phyloP scores from a whole-genome alignment of 2,888 invertebrate genomes.

The Agonum fuliginosum region DNA sequence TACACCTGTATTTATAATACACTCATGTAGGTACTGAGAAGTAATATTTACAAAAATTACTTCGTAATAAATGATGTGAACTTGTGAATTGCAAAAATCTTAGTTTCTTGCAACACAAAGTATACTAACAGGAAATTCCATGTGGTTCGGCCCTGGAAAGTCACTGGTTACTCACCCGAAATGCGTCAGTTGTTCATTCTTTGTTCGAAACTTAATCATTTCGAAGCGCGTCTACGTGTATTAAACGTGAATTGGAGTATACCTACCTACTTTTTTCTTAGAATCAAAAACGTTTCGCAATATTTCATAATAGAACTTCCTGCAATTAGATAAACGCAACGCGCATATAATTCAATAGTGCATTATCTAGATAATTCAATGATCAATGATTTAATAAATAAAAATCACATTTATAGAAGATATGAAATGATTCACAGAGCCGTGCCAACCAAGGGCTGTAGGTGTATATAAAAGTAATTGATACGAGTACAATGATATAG shows the following conservation, averaged over 20 bases:
- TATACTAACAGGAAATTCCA: conserved; percentile 6
- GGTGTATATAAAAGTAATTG: too few relatives aligned
- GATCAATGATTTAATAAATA: neutral
- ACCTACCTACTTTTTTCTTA: neutral
- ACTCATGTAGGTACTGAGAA: too few relatives aligned
- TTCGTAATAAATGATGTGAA: neutral
- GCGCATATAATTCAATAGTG: too few relatives aligned
- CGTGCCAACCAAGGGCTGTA: too few relatives aligned
- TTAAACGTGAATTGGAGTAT: neutral
- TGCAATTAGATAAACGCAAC: neutral
- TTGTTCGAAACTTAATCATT: neutral
- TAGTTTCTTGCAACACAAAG: neutral
- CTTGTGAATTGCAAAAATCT: neutral
- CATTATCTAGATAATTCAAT: neutral
- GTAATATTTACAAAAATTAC: neutral
- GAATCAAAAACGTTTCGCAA: conserved; percentile 13
- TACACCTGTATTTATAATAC: too few relatives aligned
- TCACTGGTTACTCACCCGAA: conserved; percentile 18
- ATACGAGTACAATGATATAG: too few relatives aligned
- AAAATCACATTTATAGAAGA: too few relatives aligned
- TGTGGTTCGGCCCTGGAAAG: conserved; percentile 10
- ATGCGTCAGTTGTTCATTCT: neutral
- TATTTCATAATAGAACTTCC: neutral
- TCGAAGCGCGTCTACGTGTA: neutral
- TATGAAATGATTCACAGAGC: too few relatives aligned